A percentile compares a stretch with the other conserved stretches of the same genome.
phyloP scores from a whole-genome alignment of 2,888 invertebrate species.

The Spisula subtruncata region DNA sequence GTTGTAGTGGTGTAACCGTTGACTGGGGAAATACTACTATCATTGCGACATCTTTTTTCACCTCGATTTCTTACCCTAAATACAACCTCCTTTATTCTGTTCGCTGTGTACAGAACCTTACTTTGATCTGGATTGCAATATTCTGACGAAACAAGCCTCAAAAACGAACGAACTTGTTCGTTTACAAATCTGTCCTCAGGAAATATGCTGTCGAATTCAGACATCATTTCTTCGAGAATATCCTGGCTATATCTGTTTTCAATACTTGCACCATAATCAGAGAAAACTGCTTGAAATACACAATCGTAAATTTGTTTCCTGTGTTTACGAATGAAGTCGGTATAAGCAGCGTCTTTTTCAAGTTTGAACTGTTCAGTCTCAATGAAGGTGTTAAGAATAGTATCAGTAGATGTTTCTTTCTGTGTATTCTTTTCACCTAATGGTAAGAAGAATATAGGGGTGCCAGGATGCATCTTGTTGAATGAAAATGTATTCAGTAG shows the following conservation, averaged over 20 bases:
- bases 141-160: constrained; percentile 15
- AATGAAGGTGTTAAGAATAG: constrained; percentile 13
- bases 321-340: constrained; percentile 12
- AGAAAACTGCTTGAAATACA: constrained; percentile 33
- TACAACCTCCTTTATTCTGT: constrained; percentile 21
- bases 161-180: constrained; percentile 19
- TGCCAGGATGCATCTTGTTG: constrained; percentile 20
- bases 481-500: constrained; percentile 8
- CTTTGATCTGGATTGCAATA: constrained; percentile 31
- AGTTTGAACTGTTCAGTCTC: constrained; percentile 30
- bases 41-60: neutral
- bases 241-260: constrained; percentile 20
- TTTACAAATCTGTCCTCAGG: constrained; percentile 3
- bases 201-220: constrained; percentile 23
- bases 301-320: constrained; percentile 30
- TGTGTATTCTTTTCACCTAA: neutral
- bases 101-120: neutral
- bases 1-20: neutral
- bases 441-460: constrained; percentile 9
- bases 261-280: neutral
- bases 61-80: constrained; percentile 13
- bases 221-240: constrained; percentile 24
- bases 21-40: neutral
- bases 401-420: neutral
- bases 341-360: constrained; percentile 32